Evolutionary conservation across 2,888 invertebrate genomes (phyloP).

Genomic region (Boloria selene): DNA sequence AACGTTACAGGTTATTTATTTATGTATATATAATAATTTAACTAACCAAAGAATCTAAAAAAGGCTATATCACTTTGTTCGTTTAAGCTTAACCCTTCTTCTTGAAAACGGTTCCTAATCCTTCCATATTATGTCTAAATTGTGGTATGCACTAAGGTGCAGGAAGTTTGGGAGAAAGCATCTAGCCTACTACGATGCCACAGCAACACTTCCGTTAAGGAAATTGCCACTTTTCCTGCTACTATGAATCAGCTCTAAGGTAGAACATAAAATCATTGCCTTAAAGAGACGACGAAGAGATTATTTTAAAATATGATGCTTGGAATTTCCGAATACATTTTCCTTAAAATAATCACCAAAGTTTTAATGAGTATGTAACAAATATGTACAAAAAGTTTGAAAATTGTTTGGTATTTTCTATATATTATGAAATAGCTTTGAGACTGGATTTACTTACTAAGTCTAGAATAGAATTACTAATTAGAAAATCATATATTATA

Average conservation of each 20-base stretch:
- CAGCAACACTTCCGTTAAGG: conserved; percentile 65
- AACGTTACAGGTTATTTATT: too few relatives aligned
- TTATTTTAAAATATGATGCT: background rate
- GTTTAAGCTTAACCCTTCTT: too few relatives aligned
- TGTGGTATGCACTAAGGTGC: background rate
- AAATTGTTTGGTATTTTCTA: too few relatives aligned
- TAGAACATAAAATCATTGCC: conserved; percentile 64
- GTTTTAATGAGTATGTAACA: background rate
- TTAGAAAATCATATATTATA: too few relatives aligned
- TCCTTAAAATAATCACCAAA: background rate
- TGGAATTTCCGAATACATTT: conserved; percentile 26
- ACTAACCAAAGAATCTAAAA: too few relatives aligned
- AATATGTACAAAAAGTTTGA: background rate
- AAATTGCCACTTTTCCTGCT: conserved; percentile 68
- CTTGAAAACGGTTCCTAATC: too few relatives aligned
- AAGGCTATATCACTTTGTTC: too few relatives aligned
- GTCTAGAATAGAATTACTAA: too few relatives aligned
- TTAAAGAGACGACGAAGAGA: conserved; percentile 21
- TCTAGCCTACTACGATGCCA: conserved; percentile 45
- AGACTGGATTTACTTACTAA: too few relatives aligned
- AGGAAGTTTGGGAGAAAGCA: conserved; percentile 14
- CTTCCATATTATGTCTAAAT: background rate
- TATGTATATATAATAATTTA: too few relatives aligned
- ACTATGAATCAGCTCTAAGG: conserved; percentile 70
- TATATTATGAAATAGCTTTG: too few relatives aligned